Conservation (phyloP, 2,797 vertebrate species). For the Aselliscus stoliczkanus region DNA sequence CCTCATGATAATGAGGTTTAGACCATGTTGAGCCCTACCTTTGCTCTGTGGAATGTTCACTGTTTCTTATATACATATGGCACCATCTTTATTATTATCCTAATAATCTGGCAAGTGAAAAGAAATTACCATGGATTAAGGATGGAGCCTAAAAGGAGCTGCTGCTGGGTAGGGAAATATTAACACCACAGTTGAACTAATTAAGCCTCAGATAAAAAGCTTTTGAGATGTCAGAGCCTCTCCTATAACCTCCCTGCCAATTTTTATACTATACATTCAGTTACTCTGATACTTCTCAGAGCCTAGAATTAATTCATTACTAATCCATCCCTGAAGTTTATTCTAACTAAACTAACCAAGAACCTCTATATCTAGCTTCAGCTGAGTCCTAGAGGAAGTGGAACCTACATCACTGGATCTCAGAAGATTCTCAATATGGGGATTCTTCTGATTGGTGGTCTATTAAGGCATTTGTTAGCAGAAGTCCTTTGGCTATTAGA, state of each 20-base stretch:
- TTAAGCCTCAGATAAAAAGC: not conserved
- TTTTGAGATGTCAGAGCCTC: not conserved
- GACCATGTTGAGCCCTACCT: constrained; percentile 42
- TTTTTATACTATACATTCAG: not conserved
- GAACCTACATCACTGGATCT: not conserved
- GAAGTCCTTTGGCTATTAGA: not conserved
- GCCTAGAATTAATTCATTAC: not conserved
- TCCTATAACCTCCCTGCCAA: not conserved
- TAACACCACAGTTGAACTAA: not conserved
- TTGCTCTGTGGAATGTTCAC: not conserved
- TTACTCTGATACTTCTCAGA: not conserved
- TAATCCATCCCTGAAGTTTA: not conserved
- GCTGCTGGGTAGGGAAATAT: constrained; percentile 55
- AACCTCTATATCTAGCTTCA: not conserved
- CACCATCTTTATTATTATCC: constrained; percentile 49
- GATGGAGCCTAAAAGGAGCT: not conserved
- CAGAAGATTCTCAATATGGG: not conserved
- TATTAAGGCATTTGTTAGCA: not conserved
- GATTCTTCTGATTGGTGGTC: not conserved
- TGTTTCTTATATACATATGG: constrained; percentile 34
- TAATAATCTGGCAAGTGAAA: constrained; percentile 58
- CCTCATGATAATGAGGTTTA: not conserved
- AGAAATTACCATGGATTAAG: constrained; percentile 7
- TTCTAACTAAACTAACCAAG: not conserved
- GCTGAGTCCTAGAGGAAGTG: not conserved